These are phyloP conservation scores for Bagarius yarrelli DNA, from an alignment of 2,113 vertebrate genomes.

Conservation along the genomic window DNA sequence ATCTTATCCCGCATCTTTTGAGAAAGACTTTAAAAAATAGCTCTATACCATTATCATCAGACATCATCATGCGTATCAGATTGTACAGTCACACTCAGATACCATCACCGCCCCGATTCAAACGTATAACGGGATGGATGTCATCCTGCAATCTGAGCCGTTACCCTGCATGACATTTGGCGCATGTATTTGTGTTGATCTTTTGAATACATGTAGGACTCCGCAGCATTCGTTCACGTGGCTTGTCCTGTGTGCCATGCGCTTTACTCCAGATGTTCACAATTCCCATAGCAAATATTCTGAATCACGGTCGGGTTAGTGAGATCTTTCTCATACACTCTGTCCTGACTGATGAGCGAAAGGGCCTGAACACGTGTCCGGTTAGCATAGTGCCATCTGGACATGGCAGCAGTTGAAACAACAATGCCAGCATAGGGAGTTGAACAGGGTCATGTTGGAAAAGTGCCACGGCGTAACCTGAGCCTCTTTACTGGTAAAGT, in stretches of 20 bases:
- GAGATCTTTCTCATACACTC: conserved; percentile 2
- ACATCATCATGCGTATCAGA: background rate
- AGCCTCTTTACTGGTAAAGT: background rate
- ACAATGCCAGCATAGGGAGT: conserved; percentile 27
- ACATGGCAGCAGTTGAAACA: conserved; percentile 30
- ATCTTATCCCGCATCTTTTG: background rate
- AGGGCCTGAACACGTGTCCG: conserved; percentile 21
- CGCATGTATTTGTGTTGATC: background rate
- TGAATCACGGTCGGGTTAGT: background rate
- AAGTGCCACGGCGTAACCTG: conserved; percentile 43
- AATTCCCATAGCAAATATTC: conserved; percentile 1
- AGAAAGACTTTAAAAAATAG: background rate
- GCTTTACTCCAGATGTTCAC: conserved; percentile 5
- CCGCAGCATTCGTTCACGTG: background rate
- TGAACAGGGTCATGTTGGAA: conserved; percentile 37
- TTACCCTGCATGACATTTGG: background rate
- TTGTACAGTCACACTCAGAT: background rate
- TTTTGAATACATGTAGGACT: conserved; percentile 11
- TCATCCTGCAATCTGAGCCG: conserved; percentile 12
- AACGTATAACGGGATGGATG: background rate
- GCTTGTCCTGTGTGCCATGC: background rate
- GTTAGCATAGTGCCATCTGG: conserved; percentile 3
- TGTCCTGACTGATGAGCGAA: conserved; percentile 32
- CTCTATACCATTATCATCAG: background rate
- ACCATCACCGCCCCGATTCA: background rate